Percentiles rank a stretch among this genome's conserved stretches.
Conservation (phyloP, 2,113 vertebrate species). For the Lipophrys pholis region DNA sequence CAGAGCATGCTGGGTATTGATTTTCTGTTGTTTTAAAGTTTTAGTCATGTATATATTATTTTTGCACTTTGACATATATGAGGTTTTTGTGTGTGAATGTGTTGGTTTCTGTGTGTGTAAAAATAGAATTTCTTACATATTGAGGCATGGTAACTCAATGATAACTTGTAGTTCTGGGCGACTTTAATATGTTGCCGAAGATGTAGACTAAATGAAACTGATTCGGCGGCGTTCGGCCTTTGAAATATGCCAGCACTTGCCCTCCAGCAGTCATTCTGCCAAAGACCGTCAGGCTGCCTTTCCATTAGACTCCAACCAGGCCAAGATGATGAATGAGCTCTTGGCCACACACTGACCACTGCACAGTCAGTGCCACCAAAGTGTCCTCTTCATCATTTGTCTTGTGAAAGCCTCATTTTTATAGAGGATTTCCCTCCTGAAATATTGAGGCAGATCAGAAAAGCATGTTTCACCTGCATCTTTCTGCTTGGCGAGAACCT, state of each 20-base stretch:
- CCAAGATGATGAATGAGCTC: conserved; percentile 57
- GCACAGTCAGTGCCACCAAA: conserved; percentile 33
- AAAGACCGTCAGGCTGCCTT: conserved; percentile 38
- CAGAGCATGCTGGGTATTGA: too few relatives aligned
- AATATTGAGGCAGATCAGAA: conserved; percentile 5
- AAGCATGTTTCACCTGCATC: conserved; percentile 25
- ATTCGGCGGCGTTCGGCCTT: too few relatives aligned
- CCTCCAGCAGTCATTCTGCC: conserved; percentile 39
- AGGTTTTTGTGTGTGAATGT: too few relatives aligned
- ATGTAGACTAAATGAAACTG: conserved; percentile 17
- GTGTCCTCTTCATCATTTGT: conserved; percentile 56
- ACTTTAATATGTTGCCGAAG: conserved; percentile 43
- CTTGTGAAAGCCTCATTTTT: conserved; percentile 16
- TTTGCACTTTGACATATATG: too few relatives aligned
- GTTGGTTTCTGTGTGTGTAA: too few relatives aligned
- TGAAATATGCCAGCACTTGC: neutral
- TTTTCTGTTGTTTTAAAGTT: too few relatives aligned
- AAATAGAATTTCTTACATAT: too few relatives aligned
- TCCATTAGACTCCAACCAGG: conserved; percentile 56
- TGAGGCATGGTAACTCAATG: too few relatives aligned
- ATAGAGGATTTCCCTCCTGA: conserved; percentile 34
- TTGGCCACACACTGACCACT: conserved; percentile 55
- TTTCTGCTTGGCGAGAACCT: conserved; percentile 14
- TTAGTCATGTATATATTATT: too few relatives aligned
- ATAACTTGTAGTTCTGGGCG: neutral